Evolutionary conservation across 2,888 invertebrate genomes (phyloP), one percentile per base, ranked within the genome.

Genomic region (Lepidochrysops patricia): DNA sequence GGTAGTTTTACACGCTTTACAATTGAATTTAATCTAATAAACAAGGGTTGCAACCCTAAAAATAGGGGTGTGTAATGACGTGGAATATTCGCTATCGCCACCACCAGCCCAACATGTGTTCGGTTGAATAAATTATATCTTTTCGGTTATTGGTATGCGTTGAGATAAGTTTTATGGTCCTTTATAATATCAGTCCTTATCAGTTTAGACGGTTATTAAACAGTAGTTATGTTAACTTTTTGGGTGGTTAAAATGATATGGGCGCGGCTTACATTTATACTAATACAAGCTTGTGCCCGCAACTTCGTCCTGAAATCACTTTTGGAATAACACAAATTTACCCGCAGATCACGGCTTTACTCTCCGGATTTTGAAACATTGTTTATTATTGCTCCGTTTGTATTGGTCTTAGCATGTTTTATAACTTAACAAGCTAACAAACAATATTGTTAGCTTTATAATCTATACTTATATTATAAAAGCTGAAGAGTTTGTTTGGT

Each of bases 11-110:
- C 35, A 57, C 35, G 34, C 37, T 34, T 57, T 58, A 23, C 43
- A 57, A 37, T 58, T 58, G 19, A 48, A 58, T 58, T 52, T 29
- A 29, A 54, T 54, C 29, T 26, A 23, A 52, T 29, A 25, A 25
- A 32, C 23, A 29, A 29, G 29, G 29, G 58, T 59, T 43, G 19
- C 29, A 29, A 48, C 48, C 48, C 35, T 29, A 35, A 35, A 58
- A 23, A 54, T 29, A 32, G 60, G 59, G 56, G 64, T 66, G 62
- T 66, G 66, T 68, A 71, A 71, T 72, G 72, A 70, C 62, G 58
- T 63, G 68, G 66, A 68, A 68, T 67, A 67, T 68, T 63, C 64
- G 61, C 71, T 67, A 57, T 64, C 54, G 58, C 63, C 27, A 26
- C 43, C n/a, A 34, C 43, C 37, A 57, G 48, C 32, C 29, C n/a